Evolutionary conservation across 2,888 invertebrate genomes (phyloP).

Genomic region (Blastobasis adustella): DNA sequence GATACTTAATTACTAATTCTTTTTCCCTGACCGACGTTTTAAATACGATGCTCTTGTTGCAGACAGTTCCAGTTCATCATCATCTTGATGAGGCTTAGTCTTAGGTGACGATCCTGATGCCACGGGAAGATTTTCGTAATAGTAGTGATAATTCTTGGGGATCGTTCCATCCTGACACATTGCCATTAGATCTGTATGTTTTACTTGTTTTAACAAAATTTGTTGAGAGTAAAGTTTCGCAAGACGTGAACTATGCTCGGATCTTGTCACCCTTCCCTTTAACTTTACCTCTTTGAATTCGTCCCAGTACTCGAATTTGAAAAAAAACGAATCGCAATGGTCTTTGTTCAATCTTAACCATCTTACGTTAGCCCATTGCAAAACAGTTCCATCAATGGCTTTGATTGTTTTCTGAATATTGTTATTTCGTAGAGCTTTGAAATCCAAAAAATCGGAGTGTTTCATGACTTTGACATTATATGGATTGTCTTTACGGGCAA

Average conservation of each 20-base stretch:
- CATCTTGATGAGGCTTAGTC: conserved; percentile 1
- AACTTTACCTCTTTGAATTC: conserved; percentile 6
- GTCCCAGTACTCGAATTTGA: conserved; percentile 7
- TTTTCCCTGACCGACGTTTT: conserved; percentile 1
- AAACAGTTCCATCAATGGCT: conserved; percentile 1
- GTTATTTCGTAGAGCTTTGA: conserved; percentile 1
- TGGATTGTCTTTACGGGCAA: conserved; percentile 3
- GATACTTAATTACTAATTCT: neutral
- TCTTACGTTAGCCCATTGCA: conserved; percentile 3
- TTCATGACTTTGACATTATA: conserved; percentile 5
- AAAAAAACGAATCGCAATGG: conserved; percentile 1
- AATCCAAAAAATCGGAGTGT: conserved; percentile 6
- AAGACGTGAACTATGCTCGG: neutral
- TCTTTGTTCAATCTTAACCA: conserved; percentile 7
- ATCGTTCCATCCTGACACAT: conserved; percentile 5
- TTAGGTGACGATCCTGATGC: neutral
- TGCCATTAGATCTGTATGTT: conserved; percentile 4
- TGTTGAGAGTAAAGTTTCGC: neutral
- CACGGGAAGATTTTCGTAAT: neutral
- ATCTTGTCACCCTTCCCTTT: no score
- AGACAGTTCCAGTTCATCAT: conserved; percentile 9
- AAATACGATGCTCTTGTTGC: conserved; percentile 7
- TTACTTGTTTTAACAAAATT: conserved; percentile 2
- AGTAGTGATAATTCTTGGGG: conserved; percentile 3
- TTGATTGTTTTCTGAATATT: neutral